Base-by-base conservation (phyloP, 2,888 invertebrate genomes). In the Parnassius glacialis region DNA sequence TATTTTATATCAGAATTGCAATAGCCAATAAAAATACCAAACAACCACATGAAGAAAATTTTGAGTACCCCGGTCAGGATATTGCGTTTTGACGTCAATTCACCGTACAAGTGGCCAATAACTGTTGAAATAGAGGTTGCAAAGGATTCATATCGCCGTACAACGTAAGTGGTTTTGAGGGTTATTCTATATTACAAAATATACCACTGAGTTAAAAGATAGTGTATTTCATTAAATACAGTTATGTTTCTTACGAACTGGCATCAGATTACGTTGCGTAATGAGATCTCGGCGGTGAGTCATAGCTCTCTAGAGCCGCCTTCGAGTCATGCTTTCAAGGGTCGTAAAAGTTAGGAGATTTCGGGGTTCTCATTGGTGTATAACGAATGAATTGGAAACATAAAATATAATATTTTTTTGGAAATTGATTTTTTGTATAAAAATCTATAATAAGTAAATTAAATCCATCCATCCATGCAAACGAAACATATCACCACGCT, bases 101-200 rank as follows among this genome's bases (percentile, higher is more conserved):
- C 80, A 76, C 73, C 73, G 79, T 77, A 78, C 77, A 77, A 88
- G 87, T 82, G 85, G 84, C 73, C 85, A 87, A 88, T 87, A 88
- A 81, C 84, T 76, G 73, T 71, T 73, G 70, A 74, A 76, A 76
- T 71, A 72, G 70, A 68, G 67, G 69, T 68, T 67, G 67, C 64
- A 74, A 68, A 75, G 73, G 74, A 78, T 81, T 81, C 77, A 83
- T 85, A 84, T 84, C 75, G 79, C 52, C 47, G 52, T 60, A 65
- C 65, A 64, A 65, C 65, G 59, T 56, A 51, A 62, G 62, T 59
- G 51, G 44, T 59, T 56, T 52, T 41, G 10, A 47, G 52, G 42
- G 56, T 47, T 52, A 44, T 16, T 53, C 57, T 56, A 53, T 59
- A 42, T 52, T 57, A 56, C 42, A 44, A 58, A 56, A 57, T 52